Conservation (phyloP, 2,888 invertebrate species). For the Cephus nigrinus region DNA sequence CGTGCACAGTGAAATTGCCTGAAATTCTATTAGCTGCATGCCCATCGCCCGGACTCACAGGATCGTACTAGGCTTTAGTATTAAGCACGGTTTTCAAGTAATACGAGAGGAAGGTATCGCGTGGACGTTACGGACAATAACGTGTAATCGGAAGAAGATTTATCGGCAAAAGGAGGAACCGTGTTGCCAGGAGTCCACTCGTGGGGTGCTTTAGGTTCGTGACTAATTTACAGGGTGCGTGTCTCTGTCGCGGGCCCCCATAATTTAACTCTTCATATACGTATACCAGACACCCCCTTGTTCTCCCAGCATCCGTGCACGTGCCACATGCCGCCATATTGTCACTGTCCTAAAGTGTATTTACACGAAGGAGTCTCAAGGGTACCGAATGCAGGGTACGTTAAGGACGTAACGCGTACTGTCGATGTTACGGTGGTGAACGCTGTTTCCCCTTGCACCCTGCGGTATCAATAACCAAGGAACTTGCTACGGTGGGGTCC, state of each 20-base stretch:
- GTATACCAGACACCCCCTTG: background rate
- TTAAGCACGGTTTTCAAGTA: background rate
- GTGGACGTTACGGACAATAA: background rate
- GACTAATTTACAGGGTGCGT: background rate
- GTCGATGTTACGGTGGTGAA: background rate
- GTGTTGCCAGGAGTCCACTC: background rate
- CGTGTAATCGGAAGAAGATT: background rate
- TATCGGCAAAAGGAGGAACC: background rate
- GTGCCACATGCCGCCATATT: constrained; percentile 17
- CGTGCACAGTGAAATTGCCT: background rate
- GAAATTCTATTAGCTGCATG: background rate
- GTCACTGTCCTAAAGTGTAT: constrained; percentile 29
- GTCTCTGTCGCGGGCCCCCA: background rate
- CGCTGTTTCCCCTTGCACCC: background rate
- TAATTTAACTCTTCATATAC: background rate
- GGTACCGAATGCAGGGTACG: background rate
- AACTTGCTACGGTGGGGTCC: background rate
- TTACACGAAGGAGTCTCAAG: constrained; percentile 22
- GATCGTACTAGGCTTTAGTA: background rate
- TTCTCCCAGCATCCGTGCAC: background rate
- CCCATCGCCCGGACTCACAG: background rate
- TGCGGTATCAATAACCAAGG: background rate
- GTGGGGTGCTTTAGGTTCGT: background rate
- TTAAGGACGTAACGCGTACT: background rate
- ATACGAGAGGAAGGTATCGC: background rate